Base-by-base conservation (phyloP, 2,797 vertebrate species). In the Lemur catta region DNA sequence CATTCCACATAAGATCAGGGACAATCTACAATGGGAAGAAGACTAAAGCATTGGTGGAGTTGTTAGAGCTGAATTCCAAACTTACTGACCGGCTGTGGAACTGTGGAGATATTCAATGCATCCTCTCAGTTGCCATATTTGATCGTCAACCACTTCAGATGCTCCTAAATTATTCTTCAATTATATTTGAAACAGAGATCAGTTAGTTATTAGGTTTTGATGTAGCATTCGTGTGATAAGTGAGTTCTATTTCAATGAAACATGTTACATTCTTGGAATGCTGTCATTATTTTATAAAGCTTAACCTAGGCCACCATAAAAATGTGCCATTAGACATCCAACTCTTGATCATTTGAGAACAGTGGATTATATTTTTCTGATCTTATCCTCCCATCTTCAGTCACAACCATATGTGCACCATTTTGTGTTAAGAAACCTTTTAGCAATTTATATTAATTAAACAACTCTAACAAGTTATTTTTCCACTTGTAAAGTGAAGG, bases 41-140 rank as follows among this genome's bases (percentile, higher is more conserved):
- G 8, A 10, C n/a, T 1, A 15, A 52, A 63, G 43, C 13, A 0
- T 0, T 13, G 8, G 2, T 8, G 1, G 0, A 30, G 50, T 4
- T 43, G 13, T 18, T 24, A 48, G 35, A 84, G n/a, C 2, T 81
- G 12, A 17, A 33, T 11, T 63, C 46, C 4, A 24, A 65, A 75
- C 0, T 4, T 14, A 67, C 11, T 1, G 1, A 14, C 1, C 11
- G 50, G 17, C n/a, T 7, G 35, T 7, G 43, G 50, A 33, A 17
- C 4, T 6, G 7, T 6, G 55, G 43, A 50, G 9, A 41, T 1
- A 12, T 59, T 72, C 69, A 18, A 3, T 1, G 35, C 13, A 30
- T 38, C 24, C 13, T 38, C 30, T 41, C 14, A 28, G 13, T 63
- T 72, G 78, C 22, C 52, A 35, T 0, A 10, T 13, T 24, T 43